Base-by-base conservation (phyloP, 2,113 vertebrate species). In the Pachypanchax playfairii region DNA sequence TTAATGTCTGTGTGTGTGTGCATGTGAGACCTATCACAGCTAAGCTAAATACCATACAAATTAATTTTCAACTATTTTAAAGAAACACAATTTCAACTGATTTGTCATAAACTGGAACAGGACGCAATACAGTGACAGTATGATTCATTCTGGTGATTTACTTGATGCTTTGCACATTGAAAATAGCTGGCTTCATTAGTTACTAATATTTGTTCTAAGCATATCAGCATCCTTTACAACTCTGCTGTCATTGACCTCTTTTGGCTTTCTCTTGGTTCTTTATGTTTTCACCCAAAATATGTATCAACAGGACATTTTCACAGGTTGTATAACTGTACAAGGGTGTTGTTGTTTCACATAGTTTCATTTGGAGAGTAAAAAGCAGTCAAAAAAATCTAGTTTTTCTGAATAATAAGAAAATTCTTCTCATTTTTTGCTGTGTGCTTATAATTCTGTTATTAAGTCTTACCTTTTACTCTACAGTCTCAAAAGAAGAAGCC, bases 61-160 rank as follows among this genome's bases (percentile, higher is more conserved):
- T 65, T 41, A 39, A 73, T 72, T 65, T 75, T 52, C 63, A 70
- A 1, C 22, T 39, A 24, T 60, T 63, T 31, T 38, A 10, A 24
- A 59, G 21, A 54, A 41, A 1, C 38, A 33, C 26, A 26, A 29
- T 53, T 72, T 24, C 63, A 54, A 64, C 24, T 31, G 36, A 47
- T 70, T 79, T 58, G 15, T 54, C 12, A 42, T 31, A 50, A 51
- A n/a, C 6, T 31, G 7, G 11, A 31, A 31, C 29, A 31, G 3
- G n/a, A n/a, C n/a, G n/a, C 29, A 6, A 6, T 31, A 10, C 29
- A 31, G 6, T 31, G 29, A n/a, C 22, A 21, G 28, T 49, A 8
- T 49, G 44, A n/a, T 0, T 28, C 18, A 49, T 41, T 21, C 21
- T 4, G 35, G 20, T 14, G 33, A 35, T 50, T 42, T 47, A 56